Conservation (phyloP, 2,888 invertebrate genomes). For the Flabesymbios commensalis region DNA sequence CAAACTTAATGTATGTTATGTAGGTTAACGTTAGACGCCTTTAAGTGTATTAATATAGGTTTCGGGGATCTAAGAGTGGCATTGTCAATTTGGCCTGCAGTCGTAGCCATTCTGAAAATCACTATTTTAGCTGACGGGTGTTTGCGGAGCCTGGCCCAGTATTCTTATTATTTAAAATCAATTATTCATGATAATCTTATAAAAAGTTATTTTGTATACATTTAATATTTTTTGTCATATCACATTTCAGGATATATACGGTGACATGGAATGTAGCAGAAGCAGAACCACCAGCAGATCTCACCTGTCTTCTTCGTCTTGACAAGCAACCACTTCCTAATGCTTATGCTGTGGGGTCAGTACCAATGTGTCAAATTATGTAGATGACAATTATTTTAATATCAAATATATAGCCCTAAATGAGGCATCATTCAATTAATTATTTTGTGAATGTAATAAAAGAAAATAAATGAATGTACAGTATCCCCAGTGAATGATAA, state of each 20-base stretch:
- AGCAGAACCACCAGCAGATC: slow-evolving; percentile 65
- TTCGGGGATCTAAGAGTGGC: too few relatives aligned
- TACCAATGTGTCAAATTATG: slow-evolving; percentile 2
- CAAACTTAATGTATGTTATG: too few relatives aligned
- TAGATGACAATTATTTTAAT: not conserved
- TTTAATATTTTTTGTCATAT: too few relatives aligned
- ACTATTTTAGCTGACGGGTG: too few relatives aligned
- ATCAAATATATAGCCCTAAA: slow-evolving; percentile 3
- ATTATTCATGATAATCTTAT: too few relatives aligned
- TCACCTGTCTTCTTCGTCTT: slow-evolving; percentile 74
- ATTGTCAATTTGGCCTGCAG: too few relatives aligned
- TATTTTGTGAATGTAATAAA: not conserved
- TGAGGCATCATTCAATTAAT: not conserved
- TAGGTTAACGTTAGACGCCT: too few relatives aligned
- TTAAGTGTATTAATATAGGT: too few relatives aligned
- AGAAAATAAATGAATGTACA: slow-evolving; percentile 64
- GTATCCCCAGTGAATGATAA: slow-evolving; percentile 74
- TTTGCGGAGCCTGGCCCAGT: too few relatives aligned
- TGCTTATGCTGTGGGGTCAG: slow-evolving; percentile 81
- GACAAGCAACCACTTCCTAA: slow-evolving; percentile 75
- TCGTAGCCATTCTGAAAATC: too few relatives aligned
- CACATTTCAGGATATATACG: slow-evolving; percentile 20
- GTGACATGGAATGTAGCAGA: slow-evolving; percentile 38
- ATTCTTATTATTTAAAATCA: too few relatives aligned
- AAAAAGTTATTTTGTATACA: too few relatives aligned